Evolutionary conservation across 2,888 invertebrate species (phyloP).

Genomic region (Sipha maydis): DNA sequence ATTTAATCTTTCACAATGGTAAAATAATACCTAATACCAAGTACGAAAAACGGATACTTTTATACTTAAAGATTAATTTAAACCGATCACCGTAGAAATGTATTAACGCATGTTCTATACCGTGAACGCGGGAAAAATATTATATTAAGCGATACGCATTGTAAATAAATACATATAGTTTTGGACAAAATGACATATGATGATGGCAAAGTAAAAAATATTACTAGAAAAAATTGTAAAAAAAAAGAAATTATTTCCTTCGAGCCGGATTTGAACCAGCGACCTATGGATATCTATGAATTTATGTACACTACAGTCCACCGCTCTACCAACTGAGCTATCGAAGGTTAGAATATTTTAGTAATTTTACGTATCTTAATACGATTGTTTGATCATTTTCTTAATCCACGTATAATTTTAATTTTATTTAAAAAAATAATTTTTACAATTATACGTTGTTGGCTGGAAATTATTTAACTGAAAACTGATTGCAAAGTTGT

Average conservation of each 20-base stretch:
- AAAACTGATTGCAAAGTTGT: too few relatives aligned
- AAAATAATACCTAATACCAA: too few relatives aligned
- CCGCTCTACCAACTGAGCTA: constrained; percentile 67
- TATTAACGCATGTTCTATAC: too few relatives aligned
- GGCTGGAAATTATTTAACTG: too few relatives aligned
- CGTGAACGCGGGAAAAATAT: not conserved
- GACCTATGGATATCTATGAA: constrained; percentile 66
- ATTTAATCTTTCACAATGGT: too few relatives aligned
- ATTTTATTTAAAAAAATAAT: not conserved
- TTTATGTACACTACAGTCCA: constrained; percentile 65
- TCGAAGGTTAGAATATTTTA: constrained; percentile 54
- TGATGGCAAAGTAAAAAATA: not conserved
- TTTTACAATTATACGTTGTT: not conserved
- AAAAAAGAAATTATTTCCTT: constrained; percentile 63
- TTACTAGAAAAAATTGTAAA: not conserved
- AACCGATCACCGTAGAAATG: too few relatives aligned
- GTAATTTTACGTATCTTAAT: not conserved
- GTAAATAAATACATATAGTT: not conserved
- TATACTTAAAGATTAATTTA: too few relatives aligned
- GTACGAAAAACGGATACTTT: too few relatives aligned
- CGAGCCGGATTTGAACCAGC: constrained; percentile 66
- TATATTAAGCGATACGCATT: not conserved
- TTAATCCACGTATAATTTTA: not conserved
- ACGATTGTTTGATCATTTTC: not conserved
- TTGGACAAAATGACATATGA: too few relatives aligned